Evolutionary conservation across 2,797 vertebrate species (phyloP).

Genomic region (Halcyon leucocephala): DNA sequence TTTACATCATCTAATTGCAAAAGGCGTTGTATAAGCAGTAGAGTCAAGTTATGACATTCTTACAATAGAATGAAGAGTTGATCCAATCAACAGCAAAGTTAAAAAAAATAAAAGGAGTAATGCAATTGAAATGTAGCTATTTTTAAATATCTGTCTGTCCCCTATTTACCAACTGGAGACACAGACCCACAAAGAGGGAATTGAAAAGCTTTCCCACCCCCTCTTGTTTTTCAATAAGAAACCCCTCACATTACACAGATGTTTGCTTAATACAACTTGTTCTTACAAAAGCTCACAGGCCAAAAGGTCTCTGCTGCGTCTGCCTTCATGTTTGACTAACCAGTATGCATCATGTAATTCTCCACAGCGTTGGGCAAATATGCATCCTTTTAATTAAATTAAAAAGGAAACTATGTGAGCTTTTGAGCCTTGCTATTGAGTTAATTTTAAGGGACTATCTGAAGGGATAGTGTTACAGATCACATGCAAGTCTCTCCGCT

Average conservation of each 20-base stretch:
- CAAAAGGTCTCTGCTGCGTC: constrained; percentile 24
- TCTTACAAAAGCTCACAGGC: constrained; percentile 51
- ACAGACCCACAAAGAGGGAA: neutral
- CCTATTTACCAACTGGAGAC: neutral
- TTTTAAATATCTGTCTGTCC: constrained; percentile 21
- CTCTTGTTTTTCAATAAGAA: constrained; percentile 49
- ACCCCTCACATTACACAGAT: constrained; percentile 33
- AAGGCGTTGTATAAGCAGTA: constrained; percentile 61
- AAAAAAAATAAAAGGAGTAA: neutral
- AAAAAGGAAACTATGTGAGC: constrained; percentile 66
- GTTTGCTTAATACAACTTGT: constrained; percentile 61
- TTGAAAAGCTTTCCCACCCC: constrained; percentile 31
- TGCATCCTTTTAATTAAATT: constrained; percentile 53
- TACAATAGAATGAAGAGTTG: constrained; percentile 30
- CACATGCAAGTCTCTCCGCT: constrained; percentile 45
- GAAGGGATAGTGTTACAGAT: constrained; percentile 37
- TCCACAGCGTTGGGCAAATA: constrained; percentile 45
- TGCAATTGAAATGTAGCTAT: constrained; percentile 41
- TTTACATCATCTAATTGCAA: constrained; percentile 69
- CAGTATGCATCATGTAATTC: constrained; percentile 48
- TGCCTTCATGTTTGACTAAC: constrained; percentile 39
- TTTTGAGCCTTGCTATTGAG: constrained; percentile 51
- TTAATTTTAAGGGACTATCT: constrained; percentile 67
- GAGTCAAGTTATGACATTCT: constrained; percentile 47
- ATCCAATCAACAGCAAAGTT: constrained; percentile 33